Conservation (phyloP, 2,797 vertebrate genomes). For the Trachops cirrhosus region DNA sequence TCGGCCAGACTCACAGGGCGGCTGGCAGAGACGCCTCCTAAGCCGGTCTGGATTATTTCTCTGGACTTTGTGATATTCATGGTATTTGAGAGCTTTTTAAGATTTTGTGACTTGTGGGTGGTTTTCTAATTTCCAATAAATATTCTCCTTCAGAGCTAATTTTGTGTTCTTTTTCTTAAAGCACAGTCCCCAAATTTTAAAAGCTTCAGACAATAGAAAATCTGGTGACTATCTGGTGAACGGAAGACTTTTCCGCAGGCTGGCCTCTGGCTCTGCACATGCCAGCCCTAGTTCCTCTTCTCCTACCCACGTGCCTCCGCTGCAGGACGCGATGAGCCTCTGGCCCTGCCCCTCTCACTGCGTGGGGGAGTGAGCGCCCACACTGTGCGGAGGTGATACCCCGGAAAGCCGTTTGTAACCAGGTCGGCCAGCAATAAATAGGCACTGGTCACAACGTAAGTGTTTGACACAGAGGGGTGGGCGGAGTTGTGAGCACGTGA, state of each 20-base stretch:
- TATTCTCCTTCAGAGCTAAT: conserved; percentile 7
- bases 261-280: not conserved
- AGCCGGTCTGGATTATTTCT: not conserved
- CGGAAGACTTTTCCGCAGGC: not conserved
- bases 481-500: not conserved
- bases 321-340: not conserved
- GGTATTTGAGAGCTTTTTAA: not conserved
- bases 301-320: not conserved
- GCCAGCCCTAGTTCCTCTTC: not conserved
- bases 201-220: not conserved
- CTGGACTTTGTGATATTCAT: conserved; percentile 4
- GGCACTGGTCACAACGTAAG: not conserved
- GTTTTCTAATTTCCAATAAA: conserved; percentile 16
- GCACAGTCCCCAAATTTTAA: not conserved
- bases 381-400: not conserved
- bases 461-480: not conserved
- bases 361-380: not conserved
- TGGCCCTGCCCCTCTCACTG: not conserved
- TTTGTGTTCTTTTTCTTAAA: conserved; percentile 2
- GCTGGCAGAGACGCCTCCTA: not conserved
- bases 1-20: not conserved
- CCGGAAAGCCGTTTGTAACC: not conserved
- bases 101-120: not conserved
- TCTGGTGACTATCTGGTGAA: not conserved
- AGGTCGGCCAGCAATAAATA: not conserved